A percentile compares a stretch with the other conserved stretches of the same genome.
phyloP scores from a whole-genome alignment of 2,113 vertebrate species.

The Sardina pilchardus region DNA sequence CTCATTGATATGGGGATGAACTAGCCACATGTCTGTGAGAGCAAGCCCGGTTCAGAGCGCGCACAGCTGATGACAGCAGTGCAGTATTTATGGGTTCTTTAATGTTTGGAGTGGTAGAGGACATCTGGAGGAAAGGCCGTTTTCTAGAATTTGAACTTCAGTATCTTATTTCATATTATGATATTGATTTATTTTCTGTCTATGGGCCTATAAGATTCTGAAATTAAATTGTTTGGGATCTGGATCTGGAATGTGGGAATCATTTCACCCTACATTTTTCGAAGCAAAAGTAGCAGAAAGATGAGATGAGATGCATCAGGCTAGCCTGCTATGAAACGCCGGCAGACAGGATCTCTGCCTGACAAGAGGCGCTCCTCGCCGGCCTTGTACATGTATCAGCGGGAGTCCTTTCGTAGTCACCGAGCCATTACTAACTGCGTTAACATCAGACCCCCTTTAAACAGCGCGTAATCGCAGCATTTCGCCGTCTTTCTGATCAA shows the following conservation, averaged over 20 bases:
- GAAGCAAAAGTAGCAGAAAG: too few relatives aligned
- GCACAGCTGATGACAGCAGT: not conserved
- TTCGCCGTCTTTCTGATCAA: slow-evolving; percentile 78
- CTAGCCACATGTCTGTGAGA: slow-evolving; percentile 26
- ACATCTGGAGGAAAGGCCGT: not conserved
- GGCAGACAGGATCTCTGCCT: not conserved
- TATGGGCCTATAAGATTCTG: too few relatives aligned
- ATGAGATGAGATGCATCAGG: not conserved
- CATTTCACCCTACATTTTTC: not conserved
- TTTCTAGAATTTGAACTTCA: not conserved
- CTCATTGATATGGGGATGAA: slow-evolving; percentile 35
- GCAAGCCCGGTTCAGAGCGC: not conserved
- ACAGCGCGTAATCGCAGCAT: slow-evolving; percentile 79
- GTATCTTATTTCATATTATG: not conserved
- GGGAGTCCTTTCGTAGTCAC: slow-evolving; percentile 85
- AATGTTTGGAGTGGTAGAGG: not conserved
- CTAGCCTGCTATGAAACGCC: not conserved
- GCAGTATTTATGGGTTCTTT: not conserved
- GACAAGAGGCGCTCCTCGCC: slow-evolving; percentile 61
- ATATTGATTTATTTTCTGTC: not conserved
- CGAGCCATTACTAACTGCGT: slow-evolving; percentile 93
- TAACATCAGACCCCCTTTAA: slow-evolving; percentile 87
- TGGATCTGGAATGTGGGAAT: too few relatives aligned
- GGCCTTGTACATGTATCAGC: slow-evolving; percentile 83
- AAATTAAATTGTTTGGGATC: too few relatives aligned